These are phyloP conservation scores for Agelaius tricolor DNA, from an alignment of 2,113 vertebrate species.

Conservation along the genomic window DNA sequence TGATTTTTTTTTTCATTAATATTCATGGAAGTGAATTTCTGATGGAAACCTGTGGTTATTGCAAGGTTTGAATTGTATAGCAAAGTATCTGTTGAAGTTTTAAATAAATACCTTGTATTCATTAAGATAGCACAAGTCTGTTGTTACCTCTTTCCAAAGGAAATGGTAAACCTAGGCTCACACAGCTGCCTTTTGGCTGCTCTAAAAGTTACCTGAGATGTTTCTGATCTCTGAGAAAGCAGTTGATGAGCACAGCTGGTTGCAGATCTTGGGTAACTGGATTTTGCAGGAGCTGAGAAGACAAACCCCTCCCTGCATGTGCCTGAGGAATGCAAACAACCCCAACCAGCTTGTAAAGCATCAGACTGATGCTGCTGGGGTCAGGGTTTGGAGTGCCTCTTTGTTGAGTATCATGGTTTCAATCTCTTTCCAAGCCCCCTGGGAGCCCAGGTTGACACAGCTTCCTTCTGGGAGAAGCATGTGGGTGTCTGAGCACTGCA, in stretches of 20 bases:
- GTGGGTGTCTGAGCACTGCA: neutral
- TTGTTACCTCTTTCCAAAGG: neutral
- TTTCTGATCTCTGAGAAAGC: neutral
- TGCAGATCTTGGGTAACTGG: neutral
- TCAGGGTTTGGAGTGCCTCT: neutral
- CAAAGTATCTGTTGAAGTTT: neutral
- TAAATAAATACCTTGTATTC: neutral
- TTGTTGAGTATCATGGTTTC: neutral
- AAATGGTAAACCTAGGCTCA: neutral
- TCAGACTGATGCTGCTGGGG: neutral
- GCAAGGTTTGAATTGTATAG: neutral
- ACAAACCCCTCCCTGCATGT: neutral
- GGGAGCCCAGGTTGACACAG: neutral
- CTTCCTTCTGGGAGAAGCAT: rapidly evolving
- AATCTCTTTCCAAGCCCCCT: neutral
- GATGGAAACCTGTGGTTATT: neutral
- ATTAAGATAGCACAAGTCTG: neutral
- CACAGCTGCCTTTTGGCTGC: neutral
- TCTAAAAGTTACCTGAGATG: neutral
- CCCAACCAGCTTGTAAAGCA: rapidly evolving
- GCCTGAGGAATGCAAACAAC: neutral
- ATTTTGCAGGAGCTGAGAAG: conserved; percentile 20
- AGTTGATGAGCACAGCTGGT: neutral
- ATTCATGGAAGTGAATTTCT: neutral
- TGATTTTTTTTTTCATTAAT: neutral